Evolutionary conservation across 1,140 invertebrate species (phyloP).

Genomic region (Drosophila truncata): DNA sequence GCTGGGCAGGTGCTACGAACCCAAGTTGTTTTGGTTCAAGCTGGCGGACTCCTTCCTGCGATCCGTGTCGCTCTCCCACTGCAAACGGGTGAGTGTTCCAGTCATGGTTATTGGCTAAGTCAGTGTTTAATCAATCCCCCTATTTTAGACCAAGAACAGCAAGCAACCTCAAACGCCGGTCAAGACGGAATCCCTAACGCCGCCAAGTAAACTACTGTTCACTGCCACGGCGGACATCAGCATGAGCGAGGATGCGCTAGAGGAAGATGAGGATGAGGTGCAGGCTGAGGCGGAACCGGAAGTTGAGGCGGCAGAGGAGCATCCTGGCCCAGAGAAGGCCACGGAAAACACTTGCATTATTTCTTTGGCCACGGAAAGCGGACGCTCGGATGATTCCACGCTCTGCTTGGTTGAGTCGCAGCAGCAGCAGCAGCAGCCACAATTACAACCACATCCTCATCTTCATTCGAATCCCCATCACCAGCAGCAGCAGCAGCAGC

Average conservation of each 20-base stretch:
- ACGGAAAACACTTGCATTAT: conserved; percentile 13
- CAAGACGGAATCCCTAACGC: conserved; percentile 34
- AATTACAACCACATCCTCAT: conserved; percentile 16
- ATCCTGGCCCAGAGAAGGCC: neutral
- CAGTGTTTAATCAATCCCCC: too few relatives aligned
- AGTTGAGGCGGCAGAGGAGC: neutral
- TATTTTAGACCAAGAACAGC: conserved; percentile 26
- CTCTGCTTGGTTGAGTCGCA: conserved; percentile 40
- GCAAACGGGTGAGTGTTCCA: conserved; percentile 52
- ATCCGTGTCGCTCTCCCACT: conserved; percentile 66
- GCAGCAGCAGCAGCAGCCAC: conserved; percentile 37
- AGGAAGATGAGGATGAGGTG: conserved; percentile 27
- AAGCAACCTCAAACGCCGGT: conserved; percentile 13
- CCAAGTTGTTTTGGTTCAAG: conserved; percentile 75
- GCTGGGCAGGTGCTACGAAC: conserved; percentile 57
- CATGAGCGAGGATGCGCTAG: conserved; percentile 56
- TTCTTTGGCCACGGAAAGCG: conserved; percentile 8
- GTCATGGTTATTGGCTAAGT: neutral
- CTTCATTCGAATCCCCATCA: conserved; percentile 1
- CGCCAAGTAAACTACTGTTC: conserved; percentile 36
- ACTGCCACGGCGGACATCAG: conserved; percentile 27
- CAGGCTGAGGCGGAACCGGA: neutral
- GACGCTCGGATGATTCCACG: conserved; percentile 43
- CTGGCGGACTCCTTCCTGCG: conserved; percentile 69
- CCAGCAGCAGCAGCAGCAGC: conserved; percentile 43